Conservation (phyloP, 2,113 vertebrate genomes). For the Macaca fascicularis region DNA sequence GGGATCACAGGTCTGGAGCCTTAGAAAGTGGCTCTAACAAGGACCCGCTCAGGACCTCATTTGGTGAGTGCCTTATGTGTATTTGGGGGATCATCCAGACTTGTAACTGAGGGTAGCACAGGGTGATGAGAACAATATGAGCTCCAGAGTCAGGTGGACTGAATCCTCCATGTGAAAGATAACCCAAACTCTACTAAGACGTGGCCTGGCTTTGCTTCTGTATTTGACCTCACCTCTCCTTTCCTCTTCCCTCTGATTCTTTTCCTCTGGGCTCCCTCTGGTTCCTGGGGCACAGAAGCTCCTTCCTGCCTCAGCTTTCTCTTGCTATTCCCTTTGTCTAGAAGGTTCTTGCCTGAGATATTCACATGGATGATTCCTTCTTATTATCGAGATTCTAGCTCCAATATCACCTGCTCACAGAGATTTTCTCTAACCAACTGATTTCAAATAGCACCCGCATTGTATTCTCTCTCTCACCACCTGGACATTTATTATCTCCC, state of each 20-base stretch:
- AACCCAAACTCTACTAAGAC: background rate
- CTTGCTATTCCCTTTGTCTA: background rate
- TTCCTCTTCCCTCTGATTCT: background rate
- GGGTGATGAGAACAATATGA: background rate
- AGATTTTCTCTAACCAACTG: background rate
- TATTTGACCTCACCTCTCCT: background rate
- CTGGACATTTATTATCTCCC: background rate
- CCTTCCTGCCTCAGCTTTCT: background rate
- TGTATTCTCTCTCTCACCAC: background rate
- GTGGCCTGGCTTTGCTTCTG: background rate
- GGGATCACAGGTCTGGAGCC: background rate
- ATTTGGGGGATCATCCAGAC: rapidly evolving
- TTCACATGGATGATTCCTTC: background rate
- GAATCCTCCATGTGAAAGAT: background rate
- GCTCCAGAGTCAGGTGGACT: background rate
- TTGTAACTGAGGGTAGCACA: background rate
- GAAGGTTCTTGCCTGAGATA: background rate
- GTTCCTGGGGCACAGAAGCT: background rate
- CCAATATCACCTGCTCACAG: background rate
- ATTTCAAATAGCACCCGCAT: background rate
- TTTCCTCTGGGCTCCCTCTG: background rate
- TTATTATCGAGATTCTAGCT: background rate
- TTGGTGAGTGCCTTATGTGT: background rate
- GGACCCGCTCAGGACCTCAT: background rate
- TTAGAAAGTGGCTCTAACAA: background rate